phyloP scores from a whole-genome alignment of 2,888 invertebrate species.

The Hemaris fuciformis region DNA sequence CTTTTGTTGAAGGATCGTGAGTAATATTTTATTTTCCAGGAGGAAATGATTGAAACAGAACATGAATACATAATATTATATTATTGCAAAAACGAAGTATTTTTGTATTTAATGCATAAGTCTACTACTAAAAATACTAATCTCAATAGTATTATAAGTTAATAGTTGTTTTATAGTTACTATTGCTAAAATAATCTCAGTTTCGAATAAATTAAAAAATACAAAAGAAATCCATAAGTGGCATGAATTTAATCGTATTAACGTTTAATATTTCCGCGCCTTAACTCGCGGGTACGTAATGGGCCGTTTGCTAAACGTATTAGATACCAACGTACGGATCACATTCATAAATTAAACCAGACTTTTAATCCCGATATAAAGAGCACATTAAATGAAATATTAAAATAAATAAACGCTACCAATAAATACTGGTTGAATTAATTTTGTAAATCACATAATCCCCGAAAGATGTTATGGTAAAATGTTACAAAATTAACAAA shows the following conservation, averaged over 20 bases:
- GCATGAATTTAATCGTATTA: neutral
- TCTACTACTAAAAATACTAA: too few species aligned
- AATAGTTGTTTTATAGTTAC: neutral
- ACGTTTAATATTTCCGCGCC: neutral
- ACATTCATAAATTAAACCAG: slow-evolving; percentile 10
- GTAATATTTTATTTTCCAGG: too few species aligned
- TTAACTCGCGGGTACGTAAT: neutral
- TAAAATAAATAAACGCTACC: slow-evolving; percentile 8
- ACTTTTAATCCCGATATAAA: slow-evolving; percentile 7
- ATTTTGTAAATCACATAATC: slow-evolving; percentile 12
- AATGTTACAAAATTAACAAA: slow-evolving; percentile 31
- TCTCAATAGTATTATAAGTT: too few species aligned
- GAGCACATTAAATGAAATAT: slow-evolving; percentile 11
- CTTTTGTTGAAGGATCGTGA: neutral
- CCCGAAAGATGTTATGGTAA: slow-evolving; percentile 9
- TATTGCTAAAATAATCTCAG: neutral
- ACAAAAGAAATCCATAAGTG: neutral
- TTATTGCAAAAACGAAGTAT: too few species aligned
- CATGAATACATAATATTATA: too few species aligned
- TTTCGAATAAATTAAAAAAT: neutral
- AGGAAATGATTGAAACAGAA: too few species aligned
- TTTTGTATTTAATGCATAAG: too few species aligned
- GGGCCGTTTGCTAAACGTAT: slow-evolving; percentile 8
- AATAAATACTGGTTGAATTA: slow-evolving; percentile 11
- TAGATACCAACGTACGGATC: neutral